Conservation (phyloP, 2,113 vertebrate genomes). For the Ia io region DNA sequence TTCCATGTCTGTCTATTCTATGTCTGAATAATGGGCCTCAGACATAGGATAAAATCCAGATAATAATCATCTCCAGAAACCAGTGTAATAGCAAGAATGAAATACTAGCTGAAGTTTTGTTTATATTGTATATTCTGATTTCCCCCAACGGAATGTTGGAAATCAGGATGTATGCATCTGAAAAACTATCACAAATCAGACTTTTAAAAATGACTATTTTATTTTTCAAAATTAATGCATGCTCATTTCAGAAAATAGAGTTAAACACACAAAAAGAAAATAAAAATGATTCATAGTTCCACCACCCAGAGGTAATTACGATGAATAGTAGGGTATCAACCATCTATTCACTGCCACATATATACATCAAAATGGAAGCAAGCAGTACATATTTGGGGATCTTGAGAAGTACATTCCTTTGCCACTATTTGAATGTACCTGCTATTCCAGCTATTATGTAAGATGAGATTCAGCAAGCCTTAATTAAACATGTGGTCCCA, state of each 20-base stretch:
- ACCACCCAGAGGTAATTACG: neutral
- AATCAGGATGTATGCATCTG: neutral
- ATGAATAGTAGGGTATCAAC: neutral
- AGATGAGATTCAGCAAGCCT: constrained; percentile 18
- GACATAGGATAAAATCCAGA: neutral
- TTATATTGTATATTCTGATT: neutral
- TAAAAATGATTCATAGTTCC: neutral
- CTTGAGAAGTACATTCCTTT: neutral
- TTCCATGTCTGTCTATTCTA: neutral
- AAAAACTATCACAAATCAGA: neutral
- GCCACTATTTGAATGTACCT: neutral
- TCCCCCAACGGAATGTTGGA: neutral
- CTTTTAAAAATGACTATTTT: neutral
- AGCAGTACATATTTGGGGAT: neutral
- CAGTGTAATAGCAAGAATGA: neutral
- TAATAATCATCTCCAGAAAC: constrained; percentile 1
- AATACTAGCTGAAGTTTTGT: neutral
- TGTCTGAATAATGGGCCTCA: neutral
- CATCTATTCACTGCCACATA: neutral
- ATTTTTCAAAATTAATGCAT: neutral
- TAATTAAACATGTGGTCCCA: neutral
- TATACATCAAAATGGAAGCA: neutral
- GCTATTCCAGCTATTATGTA: neutral
- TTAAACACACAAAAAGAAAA: neutral
- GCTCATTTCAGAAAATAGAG: constrained; percentile 32